phyloP scores from a whole-genome alignment of 1,140 invertebrate genomes.

The Bathynomus jamesi region DNA sequence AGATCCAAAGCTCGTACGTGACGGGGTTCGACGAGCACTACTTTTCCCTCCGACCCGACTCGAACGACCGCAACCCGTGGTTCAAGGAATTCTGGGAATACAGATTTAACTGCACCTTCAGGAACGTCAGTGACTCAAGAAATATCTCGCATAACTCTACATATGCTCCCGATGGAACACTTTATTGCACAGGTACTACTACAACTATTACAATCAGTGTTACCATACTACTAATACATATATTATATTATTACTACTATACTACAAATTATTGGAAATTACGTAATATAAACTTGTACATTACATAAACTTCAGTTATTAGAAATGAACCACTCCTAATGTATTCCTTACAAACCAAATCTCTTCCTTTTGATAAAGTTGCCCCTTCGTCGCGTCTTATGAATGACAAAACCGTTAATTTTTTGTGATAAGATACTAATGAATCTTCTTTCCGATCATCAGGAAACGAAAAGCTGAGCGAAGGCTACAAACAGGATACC shows the following conservation, averaged over 20 bases:
- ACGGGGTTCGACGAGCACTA: slow-evolving; percentile 61
- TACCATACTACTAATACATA: no score
- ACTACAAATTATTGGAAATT: no score
- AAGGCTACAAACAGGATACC: slow-evolving; percentile 58
- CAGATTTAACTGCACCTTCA: slow-evolving; percentile 51
- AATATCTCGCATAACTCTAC: neutral
- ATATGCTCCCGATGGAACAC: neutral
- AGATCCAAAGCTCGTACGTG: slow-evolving; percentile 63
- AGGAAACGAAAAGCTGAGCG: slow-evolving; percentile 49
- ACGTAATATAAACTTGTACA: no score
- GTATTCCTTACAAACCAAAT: no score
- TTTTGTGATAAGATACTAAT: no score
- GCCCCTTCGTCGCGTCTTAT: no score
- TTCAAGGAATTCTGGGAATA: slow-evolving; percentile 63
- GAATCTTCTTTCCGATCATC: no score
- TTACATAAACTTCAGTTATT: no score
- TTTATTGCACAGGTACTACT: neutral
- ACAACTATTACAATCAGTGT: neutral
- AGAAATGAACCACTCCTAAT: no score
- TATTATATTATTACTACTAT: no score
- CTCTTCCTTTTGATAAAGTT: no score
- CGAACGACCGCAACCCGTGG: slow-evolving; percentile 59
- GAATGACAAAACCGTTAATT: no score
- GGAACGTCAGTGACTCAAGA: slow-evolving; percentile 42
- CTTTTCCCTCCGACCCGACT: slow-evolving; percentile 49